These are phyloP conservation scores for Bryconaethiops microstoma DNA, from an alignment of 2,797 vertebrate species.

Conservation along the genomic window DNA sequence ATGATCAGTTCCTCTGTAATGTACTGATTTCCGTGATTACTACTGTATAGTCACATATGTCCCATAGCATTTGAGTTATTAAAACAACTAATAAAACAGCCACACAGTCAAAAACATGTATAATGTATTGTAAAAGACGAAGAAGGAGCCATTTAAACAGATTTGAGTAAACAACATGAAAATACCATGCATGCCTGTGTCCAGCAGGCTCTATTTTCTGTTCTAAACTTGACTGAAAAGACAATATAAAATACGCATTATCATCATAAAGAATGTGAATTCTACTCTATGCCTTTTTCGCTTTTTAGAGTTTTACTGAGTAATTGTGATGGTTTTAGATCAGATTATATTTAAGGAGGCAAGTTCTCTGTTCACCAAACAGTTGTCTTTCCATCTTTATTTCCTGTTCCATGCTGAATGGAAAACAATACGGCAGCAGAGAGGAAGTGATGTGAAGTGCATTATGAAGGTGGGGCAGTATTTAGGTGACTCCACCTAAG, in stretches of 20 bases:
- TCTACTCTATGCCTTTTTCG: too few relatives aligned
- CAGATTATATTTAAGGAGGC: too few relatives aligned
- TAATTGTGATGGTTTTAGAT: too few relatives aligned
- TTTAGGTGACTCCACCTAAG: slow-evolving; percentile 4
- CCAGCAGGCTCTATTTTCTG: neutral
- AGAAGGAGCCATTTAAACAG: too few relatives aligned
- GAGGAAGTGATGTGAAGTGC: slow-evolving; percentile 16
- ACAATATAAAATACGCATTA: neutral
- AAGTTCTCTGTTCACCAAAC: neutral
- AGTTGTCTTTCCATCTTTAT: neutral
- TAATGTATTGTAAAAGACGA: neutral
- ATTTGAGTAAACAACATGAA: too few relatives aligned
- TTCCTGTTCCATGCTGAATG: neutral
- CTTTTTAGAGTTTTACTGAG: too few relatives aligned
- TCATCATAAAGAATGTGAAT: too few relatives aligned
- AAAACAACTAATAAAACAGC: neutral
- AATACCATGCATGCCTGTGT: neutral
- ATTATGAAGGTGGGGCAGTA: neutral
- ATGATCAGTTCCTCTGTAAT: too few relatives aligned
- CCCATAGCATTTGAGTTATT: too few relatives aligned
- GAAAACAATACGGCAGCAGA: neutral
- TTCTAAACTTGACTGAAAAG: neutral
- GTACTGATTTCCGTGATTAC: too few relatives aligned
- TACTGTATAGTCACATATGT: too few relatives aligned
- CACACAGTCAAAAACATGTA: too few relatives aligned